Base-by-base conservation (phyloP, 2,797 vertebrate species). In the Cynopterus sphinx region DNA sequence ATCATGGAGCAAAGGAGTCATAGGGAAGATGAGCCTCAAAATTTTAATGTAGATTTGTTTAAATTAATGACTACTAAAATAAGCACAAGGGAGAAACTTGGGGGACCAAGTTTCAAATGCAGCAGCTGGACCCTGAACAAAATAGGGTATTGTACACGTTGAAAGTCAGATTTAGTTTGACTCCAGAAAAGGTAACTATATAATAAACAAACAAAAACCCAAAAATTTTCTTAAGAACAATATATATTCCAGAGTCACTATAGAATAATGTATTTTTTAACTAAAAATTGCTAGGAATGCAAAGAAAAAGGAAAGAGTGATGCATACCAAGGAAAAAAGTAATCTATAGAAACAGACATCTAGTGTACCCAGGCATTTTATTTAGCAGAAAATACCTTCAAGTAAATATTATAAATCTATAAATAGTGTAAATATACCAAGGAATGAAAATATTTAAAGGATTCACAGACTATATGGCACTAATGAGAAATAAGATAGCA, bases 341-440 rank as follows among this genome's bases (percentile, higher is more conserved):
- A 87, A 68, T 63, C 57, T 65, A 57, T 17, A 87, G 8, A 59
- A 83, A 87, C 21, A 81, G 26, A 75, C 10, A 63, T 65, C 22
- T 68, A 75, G 26, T 68, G 22, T 19, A 17, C 17, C 43, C 28
- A 79, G n/a, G 6, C 33, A 24, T 7, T 41, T 6, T 51, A 46
- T 57, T 71, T 90, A 87, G 82, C 33, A 46, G 26, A 91, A 92
- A 94, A 77, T 31, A 73, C 17, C 57, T 90, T 90, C 53, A 61
- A 85, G 12, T 13, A 82, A 55, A 79, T 26, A n/a, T 71, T 57
- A 22, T 57, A 57, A 73, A 26, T 73, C n/a, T 46, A 59, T 59
- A 51, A 28, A 28, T 55, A 77, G 22, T 68, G 22, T 79, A 85
- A 85, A 88, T 71, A 67, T 36, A 13, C 88, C 22, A 81, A 63